Conservation (phyloP, 2,888 invertebrate species). For the Dermolepida albohirtum region DNA sequence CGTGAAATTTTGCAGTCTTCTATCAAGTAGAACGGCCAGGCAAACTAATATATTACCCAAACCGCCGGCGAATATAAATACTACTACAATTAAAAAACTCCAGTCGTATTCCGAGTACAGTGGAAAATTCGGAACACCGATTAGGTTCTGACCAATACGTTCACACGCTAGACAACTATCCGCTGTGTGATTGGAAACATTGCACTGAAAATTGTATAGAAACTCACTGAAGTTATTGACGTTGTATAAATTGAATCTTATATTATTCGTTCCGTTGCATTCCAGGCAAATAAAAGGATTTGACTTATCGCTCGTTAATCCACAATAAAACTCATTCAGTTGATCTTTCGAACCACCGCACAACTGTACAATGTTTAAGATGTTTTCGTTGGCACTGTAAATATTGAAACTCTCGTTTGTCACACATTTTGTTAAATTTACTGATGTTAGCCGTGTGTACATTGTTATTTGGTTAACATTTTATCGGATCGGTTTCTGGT, state of each 20-base stretch:
- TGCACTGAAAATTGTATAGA: constrained; percentile 40
- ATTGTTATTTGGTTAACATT: constrained; percentile 32
- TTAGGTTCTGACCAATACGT: constrained; percentile 24
- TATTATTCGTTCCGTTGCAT: constrained; percentile 41
- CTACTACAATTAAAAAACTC: constrained; percentile 85
- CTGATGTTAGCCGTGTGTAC: constrained; percentile 30
- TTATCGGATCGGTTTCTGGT: constrained; percentile 28
- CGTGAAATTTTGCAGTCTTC: constrained; percentile 92
- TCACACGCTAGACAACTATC: constrained; percentile 40
- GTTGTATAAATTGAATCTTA: constrained; percentile 38
- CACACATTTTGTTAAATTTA: constrained; percentile 39
- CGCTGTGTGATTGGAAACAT: constrained; percentile 35
- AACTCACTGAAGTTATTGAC: constrained; percentile 39
- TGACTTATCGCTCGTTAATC: constrained; percentile 46
- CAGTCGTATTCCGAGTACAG: constrained; percentile 72
- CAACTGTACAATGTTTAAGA: constrained; percentile 44
- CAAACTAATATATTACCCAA: constrained; percentile 94
- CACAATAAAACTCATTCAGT: constrained; percentile 48
- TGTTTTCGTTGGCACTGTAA: constrained; percentile 33
- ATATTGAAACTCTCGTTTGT: constrained; percentile 32
- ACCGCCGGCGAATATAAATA: constrained; percentile 89
- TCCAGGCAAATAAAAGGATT: constrained; percentile 46
- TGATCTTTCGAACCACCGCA: constrained; percentile 47
- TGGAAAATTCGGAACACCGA: constrained; percentile 29
- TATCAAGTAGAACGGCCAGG: constrained; percentile 90